Conservation (phyloP, 2,113 vertebrate species). For the Brachypteracias leptosomus region DNA sequence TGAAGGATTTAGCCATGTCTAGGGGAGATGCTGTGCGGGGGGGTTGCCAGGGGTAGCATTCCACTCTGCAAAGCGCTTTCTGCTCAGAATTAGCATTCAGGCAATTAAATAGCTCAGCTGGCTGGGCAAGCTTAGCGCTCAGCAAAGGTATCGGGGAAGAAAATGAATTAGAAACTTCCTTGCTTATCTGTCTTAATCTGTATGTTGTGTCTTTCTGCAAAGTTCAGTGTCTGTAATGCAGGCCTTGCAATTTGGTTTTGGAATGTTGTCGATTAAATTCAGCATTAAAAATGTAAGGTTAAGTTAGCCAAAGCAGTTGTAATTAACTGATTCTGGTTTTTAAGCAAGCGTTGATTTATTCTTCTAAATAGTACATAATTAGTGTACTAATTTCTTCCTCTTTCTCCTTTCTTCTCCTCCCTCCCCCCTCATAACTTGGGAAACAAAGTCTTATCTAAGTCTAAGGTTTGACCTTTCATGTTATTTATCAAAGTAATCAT, state of each 20-base stretch:
- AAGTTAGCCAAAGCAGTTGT: not conserved
- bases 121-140: not conserved
- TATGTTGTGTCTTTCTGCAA: not conserved
- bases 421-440: not conserved
- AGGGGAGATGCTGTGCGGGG: not conserved
- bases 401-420: not conserved
- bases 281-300: not conserved
- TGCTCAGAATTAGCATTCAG: conserved; percentile 30
- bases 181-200: not conserved
- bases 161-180: not conserved
- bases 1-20: conserved; percentile 30
- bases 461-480: not conserved
- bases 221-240: not conserved
- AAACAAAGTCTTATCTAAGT: not conserved
- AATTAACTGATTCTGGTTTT: not conserved
- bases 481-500: not conserved
- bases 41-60: conserved; percentile 8
- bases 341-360: not conserved
- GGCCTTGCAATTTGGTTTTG: not conserved
- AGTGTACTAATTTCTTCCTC: not conserved
- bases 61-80: conserved; percentile 30
- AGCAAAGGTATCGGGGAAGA: not conserved
- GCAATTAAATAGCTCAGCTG: conserved; percentile 42
- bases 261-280: not conserved
- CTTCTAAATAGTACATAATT: not conserved